Conservation (phyloP, 2,113 vertebrate species). For the Myotis yumanensis region DNA sequence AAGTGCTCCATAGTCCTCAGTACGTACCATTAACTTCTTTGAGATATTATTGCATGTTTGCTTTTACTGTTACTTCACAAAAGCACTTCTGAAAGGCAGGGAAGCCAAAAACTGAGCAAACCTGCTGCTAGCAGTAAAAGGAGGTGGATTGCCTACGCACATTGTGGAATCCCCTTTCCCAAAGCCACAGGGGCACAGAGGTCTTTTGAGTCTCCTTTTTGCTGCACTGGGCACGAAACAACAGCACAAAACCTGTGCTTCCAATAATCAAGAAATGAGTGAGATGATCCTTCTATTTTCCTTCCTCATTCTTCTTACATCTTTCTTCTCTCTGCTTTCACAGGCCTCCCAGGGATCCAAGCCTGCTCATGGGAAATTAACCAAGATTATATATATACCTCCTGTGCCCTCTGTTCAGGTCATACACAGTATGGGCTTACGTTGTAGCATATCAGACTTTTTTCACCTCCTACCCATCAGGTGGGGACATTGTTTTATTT, state of each 20-base stretch:
- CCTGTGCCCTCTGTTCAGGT: neutral
- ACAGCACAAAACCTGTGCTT: neutral
- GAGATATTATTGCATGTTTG: conserved; percentile 47
- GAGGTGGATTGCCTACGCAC: neutral
- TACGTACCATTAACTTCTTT: conserved; percentile 63
- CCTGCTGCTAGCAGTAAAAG: neutral
- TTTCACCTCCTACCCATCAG: neutral
- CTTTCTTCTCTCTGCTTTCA: neutral
- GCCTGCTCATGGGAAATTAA: neutral
- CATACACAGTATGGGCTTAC: too few relatives aligned
- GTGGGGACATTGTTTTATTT: neutral
- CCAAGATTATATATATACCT: neutral
- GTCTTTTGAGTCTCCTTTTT: neutral
- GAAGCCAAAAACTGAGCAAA: neutral
- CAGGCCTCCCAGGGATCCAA: neutral
- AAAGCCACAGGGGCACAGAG: neutral
- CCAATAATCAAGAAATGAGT: neutral
- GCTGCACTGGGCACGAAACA: neutral
- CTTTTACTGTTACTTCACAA: conserved; percentile 62
- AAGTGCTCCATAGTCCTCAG: conserved; percentile 10
- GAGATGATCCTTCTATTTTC: neutral
- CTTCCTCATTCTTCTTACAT: neutral
- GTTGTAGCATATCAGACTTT: neutral
- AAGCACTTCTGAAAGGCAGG: conserved; percentile 53
- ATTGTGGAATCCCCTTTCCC: neutral